Conservation (phyloP, 2,888 invertebrate species). For the Ferrisia virgata region DNA sequence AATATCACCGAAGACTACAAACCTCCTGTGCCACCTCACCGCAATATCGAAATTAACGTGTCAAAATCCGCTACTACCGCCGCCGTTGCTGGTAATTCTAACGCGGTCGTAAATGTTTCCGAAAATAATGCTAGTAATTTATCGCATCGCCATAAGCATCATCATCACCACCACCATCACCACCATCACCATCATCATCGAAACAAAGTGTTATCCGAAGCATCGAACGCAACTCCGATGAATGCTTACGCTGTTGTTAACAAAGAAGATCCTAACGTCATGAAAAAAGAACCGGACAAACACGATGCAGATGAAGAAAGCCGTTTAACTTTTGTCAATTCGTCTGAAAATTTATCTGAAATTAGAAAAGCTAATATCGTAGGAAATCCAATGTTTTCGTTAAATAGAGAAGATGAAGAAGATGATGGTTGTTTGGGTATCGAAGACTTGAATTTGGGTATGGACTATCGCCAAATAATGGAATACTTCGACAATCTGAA, state of each 20-base stretch:
- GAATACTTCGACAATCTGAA: conserved; percentile 97
- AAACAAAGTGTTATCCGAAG: neutral
- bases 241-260: neutral
- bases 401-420: conserved; percentile 50
- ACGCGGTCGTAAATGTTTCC: conserved; percentile 15
- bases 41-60: conserved; percentile 52
- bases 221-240: neutral
- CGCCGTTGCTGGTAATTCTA: conserved; percentile 48
- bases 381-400: conserved; percentile 71
- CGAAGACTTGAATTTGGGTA: conserved; percentile 76
- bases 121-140: neutral
- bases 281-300: neutral
- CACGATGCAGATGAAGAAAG: neutral
- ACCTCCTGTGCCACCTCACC: conserved; percentile 84
- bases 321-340: conserved; percentile 2
- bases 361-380: conserved; percentile 49
- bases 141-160: conserved; percentile 44
- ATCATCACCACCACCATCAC: conserved; percentile 48
- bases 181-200: conserved; percentile 42
- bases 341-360: conserved; percentile 21
- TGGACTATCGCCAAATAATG: conserved; percentile 98
- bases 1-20: conserved; percentile 62
- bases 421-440: conserved; percentile 54
- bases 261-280: neutral
- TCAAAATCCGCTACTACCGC: conserved; percentile 51